phyloP scores from a whole-genome alignment of 30 jellyfish, hydroid and myxozoan species.

The Chrysaora quinquecirrha region DNA sequence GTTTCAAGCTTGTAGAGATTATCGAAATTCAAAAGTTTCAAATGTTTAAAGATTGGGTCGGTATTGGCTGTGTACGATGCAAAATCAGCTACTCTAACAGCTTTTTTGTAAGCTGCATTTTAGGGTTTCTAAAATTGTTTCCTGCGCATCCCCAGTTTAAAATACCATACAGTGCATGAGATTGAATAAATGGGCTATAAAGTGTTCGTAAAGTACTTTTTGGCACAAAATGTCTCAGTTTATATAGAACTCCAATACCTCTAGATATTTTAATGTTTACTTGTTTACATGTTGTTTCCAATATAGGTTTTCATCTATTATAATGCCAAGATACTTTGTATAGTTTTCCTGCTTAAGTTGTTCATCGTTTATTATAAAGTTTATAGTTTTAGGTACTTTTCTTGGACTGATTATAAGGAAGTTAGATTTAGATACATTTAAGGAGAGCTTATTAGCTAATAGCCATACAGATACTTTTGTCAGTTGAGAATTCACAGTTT shows the following conservation, averaged over 20 bases:
- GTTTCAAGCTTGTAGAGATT: slow-evolving; percentile 50
- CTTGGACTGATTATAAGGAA: slow-evolving; percentile 26
- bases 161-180: slow-evolving; percentile 30
- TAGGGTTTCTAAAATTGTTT: slow-evolving; percentile 34
- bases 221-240: slow-evolving; percentile 20
- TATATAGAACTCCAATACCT: slow-evolving; percentile 35
- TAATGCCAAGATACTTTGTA: slow-evolving; percentile 29
- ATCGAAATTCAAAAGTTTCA: slow-evolving; percentile 26
- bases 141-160: slow-evolving; percentile 56
- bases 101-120: slow-evolving; percentile 44
- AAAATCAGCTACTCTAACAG: slow-evolving; percentile 34
- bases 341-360: slow-evolving; percentile 20
- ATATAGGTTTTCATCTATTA: slow-evolving; percentile 24
- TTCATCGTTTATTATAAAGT: slow-evolving; percentile 8
- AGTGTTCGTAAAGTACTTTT: background rate
- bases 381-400: background rate
- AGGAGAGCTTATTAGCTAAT: slow-evolving; percentile 30
- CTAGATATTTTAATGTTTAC: slow-evolving; percentile 23
- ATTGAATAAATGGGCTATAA: slow-evolving; percentile 36
- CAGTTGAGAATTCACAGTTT: slow-evolving; percentile 20
- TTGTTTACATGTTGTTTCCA: slow-evolving; percentile 36
- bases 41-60: slow-evolving; percentile 47
- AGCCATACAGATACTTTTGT: slow-evolving; percentile 27
- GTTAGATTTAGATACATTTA: slow-evolving; percentile 42
- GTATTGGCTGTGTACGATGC: slow-evolving; percentile 41